Evolutionary conservation across 2,113 vertebrate genomes (phyloP).

Genomic region (Hypanus sabinus): DNA sequence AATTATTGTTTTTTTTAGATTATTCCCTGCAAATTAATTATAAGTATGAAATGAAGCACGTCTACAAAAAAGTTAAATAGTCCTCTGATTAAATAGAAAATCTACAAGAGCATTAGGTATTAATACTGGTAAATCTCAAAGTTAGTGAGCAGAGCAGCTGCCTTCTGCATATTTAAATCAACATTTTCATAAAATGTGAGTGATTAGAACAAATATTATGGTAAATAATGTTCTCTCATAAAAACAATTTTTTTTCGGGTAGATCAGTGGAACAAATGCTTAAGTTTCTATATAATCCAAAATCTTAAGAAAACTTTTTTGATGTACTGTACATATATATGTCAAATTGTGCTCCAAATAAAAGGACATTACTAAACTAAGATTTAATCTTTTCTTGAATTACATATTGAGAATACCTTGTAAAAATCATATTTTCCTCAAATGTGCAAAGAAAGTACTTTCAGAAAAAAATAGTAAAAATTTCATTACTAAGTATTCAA

Average conservation of each 20-base stretch:
- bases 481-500: background rate
- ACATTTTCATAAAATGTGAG: constrained; percentile 7
- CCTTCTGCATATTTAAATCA: background rate
- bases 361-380: background rate
- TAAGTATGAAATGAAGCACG: background rate
- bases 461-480: background rate
- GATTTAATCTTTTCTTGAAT: background rate
- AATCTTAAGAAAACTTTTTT: background rate
- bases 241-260: background rate
- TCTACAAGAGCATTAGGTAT: background rate
- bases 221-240: background rate
- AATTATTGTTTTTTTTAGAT: background rate
- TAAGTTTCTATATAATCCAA: background rate
- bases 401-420: background rate
- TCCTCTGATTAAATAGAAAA: background rate
- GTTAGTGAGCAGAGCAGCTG: background rate
- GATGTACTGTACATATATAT: background rate
- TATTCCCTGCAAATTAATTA: background rate
- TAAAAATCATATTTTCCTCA: background rate
- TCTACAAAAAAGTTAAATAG: background rate
- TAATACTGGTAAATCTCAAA: background rate
- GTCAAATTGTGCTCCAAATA: background rate
- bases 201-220: background rate
- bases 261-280: background rate
- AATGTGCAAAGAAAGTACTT: background rate